Base-by-base conservation (phyloP, 2,888 invertebrate species). In the Seira ritae region DNA sequence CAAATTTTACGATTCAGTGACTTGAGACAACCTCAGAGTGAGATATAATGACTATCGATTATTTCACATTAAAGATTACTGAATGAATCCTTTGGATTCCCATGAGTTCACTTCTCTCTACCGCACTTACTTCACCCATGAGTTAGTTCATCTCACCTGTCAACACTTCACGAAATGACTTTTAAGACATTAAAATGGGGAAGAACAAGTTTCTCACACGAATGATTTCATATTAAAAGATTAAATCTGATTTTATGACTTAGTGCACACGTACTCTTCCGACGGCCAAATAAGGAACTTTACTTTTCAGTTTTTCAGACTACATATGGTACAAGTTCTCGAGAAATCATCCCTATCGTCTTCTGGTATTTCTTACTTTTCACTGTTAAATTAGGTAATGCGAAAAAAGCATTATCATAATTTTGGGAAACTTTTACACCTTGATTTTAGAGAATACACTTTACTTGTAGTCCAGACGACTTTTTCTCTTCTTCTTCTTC, bases 1-100 rank as follows among this genome's bases (percentile, higher is more conserved):
- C 6, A 37, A 81, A 81, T 81, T 81, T 81, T 75, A 75, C 70
- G 65, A 75, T 69, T 70, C 80, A 75, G 24, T 81, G 80, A 81
- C 50, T 81, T 75, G 80, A 69, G 66, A 75, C 75, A 81, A 81
- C 75, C 69, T 74, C 74, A 74, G 42, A 73, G 68, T 8, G 42
- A 8, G 42, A n/a, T n/a, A 55, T 74, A 69, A 65, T 80, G 46
- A 74, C 55, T 22, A 42, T 31, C 67, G 78, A 72, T 79, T 79
- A 62, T 42, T 37, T 24, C 74, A 60, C 17, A 76, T 8, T 22
- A 50, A 15, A 24, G 68, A 42, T 31, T 46, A 20, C 37, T 68
- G 31, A 68, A n/a, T n/a, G n/a, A n/a, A n/a, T n/a, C 23, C n/a
- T 42, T 42, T 23, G 10, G 15, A 17, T 31, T 74, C 46, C 74